These are phyloP conservation scores for Nilaparvata lugens DNA, from an alignment of 1,140 invertebrate genomes.

Conservation along the genomic window DNA sequence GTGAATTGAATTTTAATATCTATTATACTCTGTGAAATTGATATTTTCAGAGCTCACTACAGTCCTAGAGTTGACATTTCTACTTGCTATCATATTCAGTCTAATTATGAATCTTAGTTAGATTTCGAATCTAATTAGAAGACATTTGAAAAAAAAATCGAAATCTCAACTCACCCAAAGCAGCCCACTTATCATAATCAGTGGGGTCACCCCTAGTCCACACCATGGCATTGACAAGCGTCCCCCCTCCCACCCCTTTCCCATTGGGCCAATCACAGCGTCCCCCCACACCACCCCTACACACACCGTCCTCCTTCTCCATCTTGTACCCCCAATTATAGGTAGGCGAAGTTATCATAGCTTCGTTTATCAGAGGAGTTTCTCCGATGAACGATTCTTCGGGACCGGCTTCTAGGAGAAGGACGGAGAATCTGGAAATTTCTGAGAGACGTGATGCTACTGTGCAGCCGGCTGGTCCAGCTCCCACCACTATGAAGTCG, in stretches of 20 bases:
- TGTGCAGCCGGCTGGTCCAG: slow-evolving; percentile 46
- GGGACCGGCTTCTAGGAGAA: slow-evolving; percentile 52
- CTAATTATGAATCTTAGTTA: no score
- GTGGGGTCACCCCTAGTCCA: slow-evolving; percentile 69
- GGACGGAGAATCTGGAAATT: slow-evolving; percentile 36
- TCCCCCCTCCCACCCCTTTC: slow-evolving; percentile 60
- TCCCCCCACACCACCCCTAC: slow-evolving; percentile 39
- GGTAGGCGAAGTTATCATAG: slow-evolving; percentile 42
- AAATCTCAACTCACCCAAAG: slow-evolving; percentile 38
- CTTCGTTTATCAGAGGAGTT: slow-evolving; percentile 42
- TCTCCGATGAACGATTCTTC: slow-evolving; percentile 56
- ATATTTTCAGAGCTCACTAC: no score
- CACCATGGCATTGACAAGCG: slow-evolving; percentile 76
- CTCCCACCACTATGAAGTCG: slow-evolving; percentile 38
- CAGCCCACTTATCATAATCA: slow-evolving; percentile 68
- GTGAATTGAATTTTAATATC: no score
- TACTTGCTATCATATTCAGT: no score
- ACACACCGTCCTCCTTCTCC: slow-evolving; percentile 48
- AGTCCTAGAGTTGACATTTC: no score
- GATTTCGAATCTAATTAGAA: no score
- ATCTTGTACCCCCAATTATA: slow-evolving; percentile 62
- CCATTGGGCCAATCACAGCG: slow-evolving; percentile 48
- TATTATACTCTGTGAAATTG: no score
- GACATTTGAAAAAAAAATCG: no score
- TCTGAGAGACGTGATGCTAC: slow-evolving; percentile 47